Evolutionary conservation across 2,113 vertebrate species (phyloP), one percentile per base, ranked within the genome.

Genomic region (Todiramphus chloris): DNA sequence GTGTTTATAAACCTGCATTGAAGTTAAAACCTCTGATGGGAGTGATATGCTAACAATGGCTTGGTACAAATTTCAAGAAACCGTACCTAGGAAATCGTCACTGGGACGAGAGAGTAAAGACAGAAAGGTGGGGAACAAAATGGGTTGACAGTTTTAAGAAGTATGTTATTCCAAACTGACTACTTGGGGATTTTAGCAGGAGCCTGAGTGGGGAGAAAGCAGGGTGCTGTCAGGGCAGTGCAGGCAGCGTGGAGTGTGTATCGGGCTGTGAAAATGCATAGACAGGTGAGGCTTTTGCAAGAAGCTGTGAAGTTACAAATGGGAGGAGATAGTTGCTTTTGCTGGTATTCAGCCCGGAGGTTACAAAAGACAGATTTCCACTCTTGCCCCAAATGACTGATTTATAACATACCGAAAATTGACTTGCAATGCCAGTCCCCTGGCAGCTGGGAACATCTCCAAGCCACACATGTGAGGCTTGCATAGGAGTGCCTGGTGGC

Each of bases 201-300:
- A 64, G 11, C 7, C 21, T 55, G 79, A 94, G 55, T 7, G 66
- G 28, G 83, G 83, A 83, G 62, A 69, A 79, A 79, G 56, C 50
- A 55, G 50, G 55, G 39, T 0, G 1, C 56, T 83, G 92, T 35
- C 73, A 73, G 90, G 31, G 17, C 1, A 1, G 37, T 23, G 58
- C 25, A 20, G 33, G 7, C 21, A 37, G 64, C 0, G 0, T 33
- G 62, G 33, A 20, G 68, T 8, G 51, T 70, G 2, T 41, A 50
- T 68, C 11, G 56, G 82, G 50, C 75, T 94, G 89, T 94, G 96
- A 93, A 96, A 93, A 92, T 1, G 7, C 44, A 59, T 27, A 66
- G 35, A 41, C 81, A 87, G 76, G 93, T 87, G 87, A 75, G 73
- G 86, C 41, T 37, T 78, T 50, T 66, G 74, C 21, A 53, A 62